Percentiles rank a stretch among this genome's conserved stretches.
phyloP scores from a whole-genome alignment of 2,888 invertebrate genomes.

The Xestia xanthographa region DNA sequence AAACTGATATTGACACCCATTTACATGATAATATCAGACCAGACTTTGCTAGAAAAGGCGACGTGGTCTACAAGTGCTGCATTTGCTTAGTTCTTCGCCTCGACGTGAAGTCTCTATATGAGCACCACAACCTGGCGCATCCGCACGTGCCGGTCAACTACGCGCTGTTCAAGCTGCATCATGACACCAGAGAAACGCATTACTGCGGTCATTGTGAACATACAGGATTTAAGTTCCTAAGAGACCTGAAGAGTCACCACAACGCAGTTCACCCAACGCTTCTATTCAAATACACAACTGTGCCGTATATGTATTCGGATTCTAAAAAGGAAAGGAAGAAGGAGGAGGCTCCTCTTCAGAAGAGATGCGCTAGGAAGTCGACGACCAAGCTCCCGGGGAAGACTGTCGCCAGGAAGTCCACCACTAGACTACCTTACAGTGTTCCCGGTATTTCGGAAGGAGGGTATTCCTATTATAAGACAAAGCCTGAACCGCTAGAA shows the following conservation, averaged over 20 bases:
- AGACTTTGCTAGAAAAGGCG: slow-evolving; percentile 78
- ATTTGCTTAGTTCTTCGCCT: slow-evolving; percentile 80
- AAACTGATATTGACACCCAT: slow-evolving; percentile 69
- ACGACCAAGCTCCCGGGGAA: slow-evolving; percentile 79
- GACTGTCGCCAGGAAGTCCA: slow-evolving; percentile 87
- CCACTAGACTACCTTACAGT: slow-evolving; percentile 81
- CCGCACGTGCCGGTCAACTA: slow-evolving; percentile 72
- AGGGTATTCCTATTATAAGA: slow-evolving; percentile 89
- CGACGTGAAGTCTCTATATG: slow-evolving; percentile 73
- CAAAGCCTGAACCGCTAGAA: slow-evolving; percentile 78
- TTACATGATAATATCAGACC: slow-evolving; percentile 71
- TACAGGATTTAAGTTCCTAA: slow-evolving; percentile 70
- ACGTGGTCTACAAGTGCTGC: slow-evolving; percentile 85
- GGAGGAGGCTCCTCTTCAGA: slow-evolving; percentile 54
- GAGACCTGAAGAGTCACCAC: slow-evolving; percentile 76
- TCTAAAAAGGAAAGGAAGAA: slow-evolving; percentile 59
- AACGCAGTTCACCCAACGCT: slow-evolving; percentile 68
- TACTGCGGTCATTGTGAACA: slow-evolving; percentile 72
- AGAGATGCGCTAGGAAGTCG: slow-evolving; percentile 78
- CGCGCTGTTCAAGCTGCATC: slow-evolving; percentile 72
- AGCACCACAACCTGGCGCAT: slow-evolving; percentile 80
- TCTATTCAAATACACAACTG: slow-evolving; percentile 65
- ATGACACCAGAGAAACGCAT: slow-evolving; percentile 67
- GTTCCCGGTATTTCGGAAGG: slow-evolving; percentile 51
- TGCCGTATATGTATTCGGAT: slow-evolving; percentile 43